These are phyloP conservation scores for Atractosteus spatula DNA, from an alignment of 2,113 vertebrate species.

Conservation along the genomic window DNA sequence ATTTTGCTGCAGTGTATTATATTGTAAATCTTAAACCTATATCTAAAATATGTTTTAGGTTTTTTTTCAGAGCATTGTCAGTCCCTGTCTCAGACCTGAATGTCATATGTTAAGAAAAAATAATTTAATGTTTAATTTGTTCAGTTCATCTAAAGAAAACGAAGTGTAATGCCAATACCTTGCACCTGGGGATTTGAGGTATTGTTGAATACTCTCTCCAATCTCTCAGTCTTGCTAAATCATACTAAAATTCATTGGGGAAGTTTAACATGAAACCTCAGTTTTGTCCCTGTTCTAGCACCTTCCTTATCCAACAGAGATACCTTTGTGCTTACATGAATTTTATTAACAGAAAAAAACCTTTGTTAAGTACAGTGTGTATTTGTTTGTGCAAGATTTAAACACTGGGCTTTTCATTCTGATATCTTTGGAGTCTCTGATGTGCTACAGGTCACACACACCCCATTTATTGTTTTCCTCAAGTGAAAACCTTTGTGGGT, in stretches of 20 bases:
- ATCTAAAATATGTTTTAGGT: no score
- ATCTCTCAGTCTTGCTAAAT: constrained; percentile 26
- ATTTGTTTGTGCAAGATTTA: no score
- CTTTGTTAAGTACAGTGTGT: not conserved
- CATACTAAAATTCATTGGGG: constrained; percentile 32
- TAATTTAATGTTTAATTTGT: no score
- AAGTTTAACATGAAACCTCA: constrained; percentile 28
- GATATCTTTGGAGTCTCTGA: not conserved
- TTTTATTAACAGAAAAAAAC: constrained; percentile 24
- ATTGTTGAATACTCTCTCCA: not conserved
- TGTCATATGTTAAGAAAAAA: no score
- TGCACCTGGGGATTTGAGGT: constrained; percentile 7
- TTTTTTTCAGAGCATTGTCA: no score
- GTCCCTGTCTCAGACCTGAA: no score
- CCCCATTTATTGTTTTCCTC: no score
- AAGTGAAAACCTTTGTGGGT: not conserved
- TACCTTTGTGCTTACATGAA: constrained; percentile 30
- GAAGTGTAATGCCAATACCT: no score
- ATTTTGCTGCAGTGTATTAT: no score
- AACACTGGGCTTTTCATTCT: no score
- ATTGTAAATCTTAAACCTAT: no score
- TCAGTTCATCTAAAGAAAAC: no score
- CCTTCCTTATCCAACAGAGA: constrained; percentile 33
- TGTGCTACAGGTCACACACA: not conserved
- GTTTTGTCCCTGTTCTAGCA: constrained; percentile 16